Evolutionary conservation across 1,140 invertebrate species (phyloP).

Genomic region (Drosophila nikananu): DNA sequence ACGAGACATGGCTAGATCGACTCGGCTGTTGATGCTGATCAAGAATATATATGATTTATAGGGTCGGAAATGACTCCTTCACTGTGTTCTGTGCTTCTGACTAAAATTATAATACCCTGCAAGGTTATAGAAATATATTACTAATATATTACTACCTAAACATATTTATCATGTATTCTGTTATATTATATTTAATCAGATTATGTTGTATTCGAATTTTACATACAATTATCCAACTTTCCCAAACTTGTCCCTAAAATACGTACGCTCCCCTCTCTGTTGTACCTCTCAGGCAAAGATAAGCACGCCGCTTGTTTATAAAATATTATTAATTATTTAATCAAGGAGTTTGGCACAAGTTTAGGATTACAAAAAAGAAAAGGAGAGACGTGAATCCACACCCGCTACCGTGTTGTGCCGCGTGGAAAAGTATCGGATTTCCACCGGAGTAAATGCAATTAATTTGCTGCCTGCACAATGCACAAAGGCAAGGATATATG

Average conservation of each 20-base stretch:
- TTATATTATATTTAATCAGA: too few species aligned
- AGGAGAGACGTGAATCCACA: conserved; percentile 11
- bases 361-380: conserved; percentile 41
- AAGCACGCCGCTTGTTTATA: conserved; percentile 65
- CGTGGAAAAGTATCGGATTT: conserved; percentile 50
- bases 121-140: too few species aligned
- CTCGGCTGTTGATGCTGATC: too few species aligned
- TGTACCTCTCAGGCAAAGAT: conserved; percentile 12
- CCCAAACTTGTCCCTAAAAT: neutral
- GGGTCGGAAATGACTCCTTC: too few species aligned
- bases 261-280: neutral
- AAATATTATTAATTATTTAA: conserved; percentile 80
- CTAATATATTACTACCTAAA: too few species aligned
- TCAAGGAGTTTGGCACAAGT: conserved; percentile 37
- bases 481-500: conserved; percentile 27
- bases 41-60: too few species aligned
- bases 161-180: too few species aligned
- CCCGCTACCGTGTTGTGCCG: conserved; percentile 30
- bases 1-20: too few species aligned
- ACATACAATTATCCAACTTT: neutral
- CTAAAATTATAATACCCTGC: too few species aligned
- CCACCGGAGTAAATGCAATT: conserved; percentile 61
- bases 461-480: conserved; percentile 67
- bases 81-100: too few species aligned
- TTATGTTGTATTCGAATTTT: too few species aligned